Conservation (phyloP, 2,113 vertebrate genomes). For the Sceloporus undulatus region DNA sequence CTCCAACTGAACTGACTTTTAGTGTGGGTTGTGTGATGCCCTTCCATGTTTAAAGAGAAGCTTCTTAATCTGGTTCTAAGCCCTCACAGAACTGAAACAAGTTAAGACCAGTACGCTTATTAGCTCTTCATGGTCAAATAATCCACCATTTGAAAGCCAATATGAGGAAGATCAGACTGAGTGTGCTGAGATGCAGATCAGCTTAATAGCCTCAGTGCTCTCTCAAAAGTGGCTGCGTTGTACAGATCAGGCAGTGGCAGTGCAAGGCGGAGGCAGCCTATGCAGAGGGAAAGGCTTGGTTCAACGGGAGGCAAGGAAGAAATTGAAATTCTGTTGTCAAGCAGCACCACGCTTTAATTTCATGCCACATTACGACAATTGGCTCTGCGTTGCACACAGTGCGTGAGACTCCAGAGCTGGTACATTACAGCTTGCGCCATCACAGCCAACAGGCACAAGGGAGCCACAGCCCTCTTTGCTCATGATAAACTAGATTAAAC, state of each 20-base stretch:
- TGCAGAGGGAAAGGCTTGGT: constrained; percentile 50
- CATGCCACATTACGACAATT: constrained; percentile 74
- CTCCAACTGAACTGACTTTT: background rate
- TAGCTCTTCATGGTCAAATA: constrained; percentile 63
- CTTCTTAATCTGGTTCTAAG: background rate
- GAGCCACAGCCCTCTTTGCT: constrained; percentile 52
- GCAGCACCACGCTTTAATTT: constrained; percentile 74
- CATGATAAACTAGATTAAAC: constrained; percentile 68
- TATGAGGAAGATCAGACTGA: constrained; percentile 21
- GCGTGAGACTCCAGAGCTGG: constrained; percentile 53
- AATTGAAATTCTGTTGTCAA: constrained; percentile 65
- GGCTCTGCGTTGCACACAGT: constrained; percentile 63
- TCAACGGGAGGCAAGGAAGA: constrained; percentile 14
- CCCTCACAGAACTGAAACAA: constrained; percentile 59
- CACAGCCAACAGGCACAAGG: constrained; percentile 59
- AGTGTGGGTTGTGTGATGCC: background rate
- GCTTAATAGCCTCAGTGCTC: constrained; percentile 56
- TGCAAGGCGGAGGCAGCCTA: background rate
- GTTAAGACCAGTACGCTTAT: constrained; percentile 64
- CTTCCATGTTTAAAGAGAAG: background rate
- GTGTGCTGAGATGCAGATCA: constrained; percentile 55
- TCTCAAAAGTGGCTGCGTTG: constrained; percentile 58
- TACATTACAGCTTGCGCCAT: constrained; percentile 51
- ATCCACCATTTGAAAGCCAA: constrained; percentile 56
- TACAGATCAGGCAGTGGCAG: constrained; percentile 53